Evolutionary conservation across 2,888 invertebrate species (phyloP).

Genomic region (Thymelicus acteon): DNA sequence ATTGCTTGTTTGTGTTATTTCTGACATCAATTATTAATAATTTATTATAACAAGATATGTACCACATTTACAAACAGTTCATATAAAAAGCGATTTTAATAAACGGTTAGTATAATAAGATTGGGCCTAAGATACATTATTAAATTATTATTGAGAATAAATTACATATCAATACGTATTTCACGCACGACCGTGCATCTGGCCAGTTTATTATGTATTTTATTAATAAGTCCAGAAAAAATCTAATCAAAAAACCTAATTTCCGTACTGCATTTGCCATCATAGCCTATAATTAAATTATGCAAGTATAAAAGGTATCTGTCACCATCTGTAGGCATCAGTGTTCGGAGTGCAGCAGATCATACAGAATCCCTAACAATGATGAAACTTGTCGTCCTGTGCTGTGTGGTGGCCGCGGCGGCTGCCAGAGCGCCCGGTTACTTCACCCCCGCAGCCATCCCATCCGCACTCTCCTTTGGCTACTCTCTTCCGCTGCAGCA

Average conservation of each 20-base stretch:
- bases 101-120: too few relatives aligned
- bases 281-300: constrained; percentile 61
- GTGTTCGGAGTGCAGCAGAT: constrained; percentile 59
- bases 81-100: too few relatives aligned
- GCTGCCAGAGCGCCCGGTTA: constrained; percentile 62
- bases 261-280: constrained; percentile 63
- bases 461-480: constrained; percentile 56
- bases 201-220: too few relatives aligned
- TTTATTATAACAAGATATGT: too few relatives aligned
- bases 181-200: too few relatives aligned
- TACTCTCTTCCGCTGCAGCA: constrained; percentile 49
- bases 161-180: too few relatives aligned
- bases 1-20: too few relatives aligned
- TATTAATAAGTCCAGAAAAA: not conserved
- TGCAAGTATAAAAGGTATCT: constrained; percentile 61
- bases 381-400: constrained; percentile 86
- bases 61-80: too few relatives aligned
- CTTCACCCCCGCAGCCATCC: constrained; percentile 59
- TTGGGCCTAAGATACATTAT: too few relatives aligned
- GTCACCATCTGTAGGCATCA: constrained; percentile 58
- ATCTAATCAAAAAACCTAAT: not conserved
- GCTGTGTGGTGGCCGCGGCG: constrained; percentile 85
- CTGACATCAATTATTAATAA: too few relatives aligned
- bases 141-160: too few relatives aligned
- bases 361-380: constrained; percentile 78